Evolutionary conservation across 2,888 invertebrate species (phyloP), one percentile per base, ranked within the genome.

Genomic region (Metalampra italica): DNA sequence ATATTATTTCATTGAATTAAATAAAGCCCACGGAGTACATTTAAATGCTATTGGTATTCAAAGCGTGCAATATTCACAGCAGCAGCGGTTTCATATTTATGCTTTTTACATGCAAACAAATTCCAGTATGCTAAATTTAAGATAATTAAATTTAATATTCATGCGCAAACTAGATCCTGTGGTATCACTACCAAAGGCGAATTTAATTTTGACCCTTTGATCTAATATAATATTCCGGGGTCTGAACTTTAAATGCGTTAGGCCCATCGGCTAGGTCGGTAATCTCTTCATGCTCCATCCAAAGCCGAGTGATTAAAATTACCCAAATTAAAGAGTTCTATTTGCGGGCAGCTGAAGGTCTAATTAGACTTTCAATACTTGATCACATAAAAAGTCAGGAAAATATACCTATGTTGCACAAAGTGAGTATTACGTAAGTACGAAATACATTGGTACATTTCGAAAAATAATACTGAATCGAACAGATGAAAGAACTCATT

Each of bases 121-220:
- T 36, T 40, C 46, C 43, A 34, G 12, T 46, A 41, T 34, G 51
- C 58, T 56, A 53, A 59, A 58, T 52, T 49, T 38, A 5, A 47
- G 57, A 55, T 70, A 72, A 74, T 75, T 57, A 63, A 78, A 73
- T 74, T 69, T 68, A 70, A 73, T 76, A 79, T 79, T 74, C 71
- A 78, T 75, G 66, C 63, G 66, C 62, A 67, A 71, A 72, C 68
- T 68, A 67, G 57, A 57, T 62, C 63, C 59, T 57, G 54, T 51
- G 58, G 61, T 68, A 75, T 76, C 68, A 70, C 64, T 65, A 61
- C 57, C 59, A 54, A 60, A 58, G 64, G 55, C 67, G 68, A 77
- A 79, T 79, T 78, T 64, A 75, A 79, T 78, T 77, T 73, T 59
- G 64, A 60, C 66, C 71, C 71, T 72, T 70, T 77, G 68, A 72